These are phyloP conservation scores for Cylindroiulus punctatus DNA, from an alignment of 2,888 invertebrate species.

Conservation along the genomic window DNA sequence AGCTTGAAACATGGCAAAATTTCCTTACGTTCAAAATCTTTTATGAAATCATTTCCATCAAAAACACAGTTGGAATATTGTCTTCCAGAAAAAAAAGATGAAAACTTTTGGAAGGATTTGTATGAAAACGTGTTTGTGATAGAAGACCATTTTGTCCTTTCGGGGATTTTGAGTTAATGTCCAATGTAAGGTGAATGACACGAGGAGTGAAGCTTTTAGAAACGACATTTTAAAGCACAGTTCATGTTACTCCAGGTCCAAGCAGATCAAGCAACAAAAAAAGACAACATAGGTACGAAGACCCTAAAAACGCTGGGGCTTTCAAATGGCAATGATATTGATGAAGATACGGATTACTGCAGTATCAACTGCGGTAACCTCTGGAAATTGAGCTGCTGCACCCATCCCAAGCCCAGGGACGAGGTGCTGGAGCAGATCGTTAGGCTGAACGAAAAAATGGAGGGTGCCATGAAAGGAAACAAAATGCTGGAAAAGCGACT, in stretches of 20 bases:
- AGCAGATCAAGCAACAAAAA: slow-evolving; percentile 66
- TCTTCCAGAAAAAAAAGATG: too few species aligned
- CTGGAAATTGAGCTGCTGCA: background rate
- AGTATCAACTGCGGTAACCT: background rate
- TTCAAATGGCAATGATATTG: background rate
- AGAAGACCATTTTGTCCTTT: too few species aligned
- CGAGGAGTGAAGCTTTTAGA: too few species aligned
- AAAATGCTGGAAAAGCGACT: background rate
- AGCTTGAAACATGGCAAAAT: too few species aligned
- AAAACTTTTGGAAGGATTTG: too few species aligned
- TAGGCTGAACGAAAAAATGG: background rate
- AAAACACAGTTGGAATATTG: too few species aligned
- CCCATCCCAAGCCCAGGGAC: background rate
- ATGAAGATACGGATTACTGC: background rate
- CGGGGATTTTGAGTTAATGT: too few species aligned
- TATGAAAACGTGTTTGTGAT: too few species aligned
- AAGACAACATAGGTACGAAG: background rate
- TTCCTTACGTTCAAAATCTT: too few species aligned
- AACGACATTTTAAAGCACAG: too few species aligned
- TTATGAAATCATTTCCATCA: too few species aligned
- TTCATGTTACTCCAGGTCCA: slow-evolving; percentile 71
- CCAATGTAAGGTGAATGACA: too few species aligned
- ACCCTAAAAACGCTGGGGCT: background rate
- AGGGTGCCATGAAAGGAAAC: background rate
- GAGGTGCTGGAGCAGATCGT: background rate